These are phyloP conservation scores for Chlorodrepanis virens DNA, from an alignment of 2,113 vertebrate genomes.

Conservation along the genomic window DNA sequence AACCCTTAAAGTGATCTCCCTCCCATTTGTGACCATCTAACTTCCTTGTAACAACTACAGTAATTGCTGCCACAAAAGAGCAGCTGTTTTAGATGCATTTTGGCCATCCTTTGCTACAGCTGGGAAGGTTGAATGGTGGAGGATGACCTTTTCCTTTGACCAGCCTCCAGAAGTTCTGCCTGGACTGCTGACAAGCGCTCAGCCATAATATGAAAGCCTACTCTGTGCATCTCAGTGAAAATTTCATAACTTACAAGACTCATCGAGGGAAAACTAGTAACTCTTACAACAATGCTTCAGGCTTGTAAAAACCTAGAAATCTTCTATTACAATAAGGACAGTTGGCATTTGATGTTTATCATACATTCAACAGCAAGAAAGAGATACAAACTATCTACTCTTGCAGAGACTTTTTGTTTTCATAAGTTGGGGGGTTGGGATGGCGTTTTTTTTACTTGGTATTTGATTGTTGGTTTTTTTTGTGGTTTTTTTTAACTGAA, in stretches of 20 bases:
- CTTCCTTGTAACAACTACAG: not conserved
- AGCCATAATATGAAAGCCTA: not conserved
- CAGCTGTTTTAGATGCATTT: not conserved
- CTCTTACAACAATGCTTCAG: not conserved
- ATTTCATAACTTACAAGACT: not conserved
- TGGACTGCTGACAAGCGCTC: not conserved
- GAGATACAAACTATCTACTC: not conserved
- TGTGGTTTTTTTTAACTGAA: not conserved
- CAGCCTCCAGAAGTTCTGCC: not conserved
- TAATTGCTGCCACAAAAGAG: not conserved
- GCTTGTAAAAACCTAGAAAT: not conserved
- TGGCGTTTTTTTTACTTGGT: not conserved
- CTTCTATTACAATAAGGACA: not conserved
- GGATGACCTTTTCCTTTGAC: not conserved
- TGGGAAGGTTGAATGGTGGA: not conserved
- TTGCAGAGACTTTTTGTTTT: not conserved
- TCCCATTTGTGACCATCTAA: not conserved
- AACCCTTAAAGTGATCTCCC: not conserved
- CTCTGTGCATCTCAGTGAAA: not conserved
- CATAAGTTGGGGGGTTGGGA: not conserved
- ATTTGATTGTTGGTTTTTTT: not conserved
- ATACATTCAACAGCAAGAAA: not conserved
- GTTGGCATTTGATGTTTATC: not conserved
- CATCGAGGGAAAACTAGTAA: not conserved
- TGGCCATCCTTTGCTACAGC: not conserved